A percentile compares a stretch with the other conserved stretches of the same genome.
phyloP scores from a whole-genome alignment of 2,113 vertebrate species.

The Suricata suricatta region DNA sequence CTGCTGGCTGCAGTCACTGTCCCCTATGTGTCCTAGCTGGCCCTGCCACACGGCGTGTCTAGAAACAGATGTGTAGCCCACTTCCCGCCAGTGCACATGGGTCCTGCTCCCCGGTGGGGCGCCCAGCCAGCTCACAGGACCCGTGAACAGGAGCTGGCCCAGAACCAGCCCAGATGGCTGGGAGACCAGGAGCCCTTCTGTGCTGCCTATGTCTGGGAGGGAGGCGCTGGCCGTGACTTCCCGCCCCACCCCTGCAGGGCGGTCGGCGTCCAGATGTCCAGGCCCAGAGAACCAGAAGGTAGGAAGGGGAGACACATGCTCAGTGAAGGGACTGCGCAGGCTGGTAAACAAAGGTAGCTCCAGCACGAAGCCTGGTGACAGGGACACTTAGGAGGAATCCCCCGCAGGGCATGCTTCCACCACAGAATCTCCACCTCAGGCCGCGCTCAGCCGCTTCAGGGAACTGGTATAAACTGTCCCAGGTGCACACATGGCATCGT shows the following conservation, averaged over 20 bases:
- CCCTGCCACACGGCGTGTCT: background rate
- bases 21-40: background rate
- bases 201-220: background rate
- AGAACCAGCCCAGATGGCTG: background rate
- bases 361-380: accelerated
- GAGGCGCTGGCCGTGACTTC: background rate
- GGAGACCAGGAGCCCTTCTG: too few species aligned
- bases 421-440: too few species aligned
- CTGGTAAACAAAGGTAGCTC: background rate
- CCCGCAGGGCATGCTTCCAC: background rate
- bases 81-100: background rate
- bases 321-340: background rate
- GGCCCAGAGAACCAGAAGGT: background rate
- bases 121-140: background rate
- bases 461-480: background rate
- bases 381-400: too few species aligned
- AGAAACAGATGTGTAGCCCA: background rate
- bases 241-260: background rate
- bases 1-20: background rate
- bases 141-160: background rate
- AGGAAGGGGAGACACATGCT: background rate
- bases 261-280: background rate
- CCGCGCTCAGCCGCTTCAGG: accelerated
- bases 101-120: background rate
- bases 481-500: accelerated